phyloP scores from a whole-genome alignment of 2,113 vertebrate genomes.

The Butorides virescens region DNA sequence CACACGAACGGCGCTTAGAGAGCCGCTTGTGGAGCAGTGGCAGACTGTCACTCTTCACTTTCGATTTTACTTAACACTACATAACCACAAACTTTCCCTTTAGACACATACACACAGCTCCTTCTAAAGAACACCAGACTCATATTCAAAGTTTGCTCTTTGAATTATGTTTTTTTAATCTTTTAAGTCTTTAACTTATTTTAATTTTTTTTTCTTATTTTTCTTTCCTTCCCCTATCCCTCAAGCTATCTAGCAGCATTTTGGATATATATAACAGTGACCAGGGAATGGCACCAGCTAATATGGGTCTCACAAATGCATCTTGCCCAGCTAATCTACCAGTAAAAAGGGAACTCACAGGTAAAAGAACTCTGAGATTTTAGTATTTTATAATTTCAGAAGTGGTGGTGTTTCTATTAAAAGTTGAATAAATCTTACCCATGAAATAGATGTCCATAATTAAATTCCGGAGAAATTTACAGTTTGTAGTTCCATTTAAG shows the following conservation, averaged over 20 bases:
- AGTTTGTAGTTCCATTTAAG: background rate
- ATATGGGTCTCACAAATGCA: slow-evolving; percentile 84
- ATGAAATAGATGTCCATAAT: background rate
- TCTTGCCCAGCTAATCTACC: slow-evolving; percentile 85
- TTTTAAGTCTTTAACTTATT: background rate
- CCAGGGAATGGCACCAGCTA: slow-evolving; percentile 85
- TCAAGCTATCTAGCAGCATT: slow-evolving; percentile 89
- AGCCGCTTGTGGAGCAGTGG: background rate
- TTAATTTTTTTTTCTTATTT: background rate
- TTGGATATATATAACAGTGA: slow-evolving; percentile 91
- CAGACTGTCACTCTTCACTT: background rate
- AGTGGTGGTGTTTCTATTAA: background rate
- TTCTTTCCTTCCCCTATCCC: background rate
- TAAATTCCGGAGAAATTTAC: background rate
- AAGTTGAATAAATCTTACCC: background rate
- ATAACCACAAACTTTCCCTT: background rate
- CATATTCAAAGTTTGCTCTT: background rate
- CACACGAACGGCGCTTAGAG: background rate
- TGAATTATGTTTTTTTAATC: background rate
- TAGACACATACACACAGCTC: background rate
- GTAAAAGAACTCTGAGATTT: slow-evolving; percentile 71
- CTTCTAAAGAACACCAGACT: background rate
- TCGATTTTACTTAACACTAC: background rate
- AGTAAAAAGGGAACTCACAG: slow-evolving; percentile 92
- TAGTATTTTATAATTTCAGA: background rate